Base-by-base conservation (phyloP, 2,113 vertebrate species). In the Zosterops lateralis region DNA sequence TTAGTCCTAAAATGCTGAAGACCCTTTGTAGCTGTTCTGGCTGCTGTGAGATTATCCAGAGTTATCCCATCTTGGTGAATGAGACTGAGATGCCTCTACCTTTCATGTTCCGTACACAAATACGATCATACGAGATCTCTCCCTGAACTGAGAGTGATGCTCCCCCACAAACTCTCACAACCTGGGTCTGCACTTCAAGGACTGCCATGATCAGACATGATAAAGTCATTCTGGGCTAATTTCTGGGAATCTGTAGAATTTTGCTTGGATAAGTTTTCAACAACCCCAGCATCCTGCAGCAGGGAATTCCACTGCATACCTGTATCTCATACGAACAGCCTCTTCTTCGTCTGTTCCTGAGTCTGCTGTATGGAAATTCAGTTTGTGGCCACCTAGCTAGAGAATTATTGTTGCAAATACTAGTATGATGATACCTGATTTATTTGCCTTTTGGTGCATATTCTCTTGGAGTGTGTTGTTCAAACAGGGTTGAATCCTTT, bases 51-150 rank as follows among this genome's bases (percentile, higher is more conserved):
- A 47, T 78, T 28, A 60, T 20, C 20, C 77, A 32, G 17, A 81
- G 16, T 81, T 78, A 26, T 16, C 58, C 20, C 21, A 2, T 82
- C 8, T 25, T 67, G 44, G 16, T 78, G 48, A 19, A 22, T 48
- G 48, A 48, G 29, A 48, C 19, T 62, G 45, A 62, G n/a, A 44
- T 48, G 65, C 44, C 28, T 84, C 28, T 75, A 0, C 10, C 18
- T 66, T 25, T 38, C 14, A 6, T 24, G 10, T 66, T 74, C 4
- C 3, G 12, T 36, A 14, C 3, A 12, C 1, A 0, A 40, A 42
- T 44, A 6, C 9, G 8, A 14, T 29, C 57, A n/a, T 74, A 38
- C 0, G 0, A 3, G 24, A 17, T 58, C 22, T 84, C 26, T 77
- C 36, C 48, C 25, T 62, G 54, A 29, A 18, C 36, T 25, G 28